Conservation (phyloP, 2,113 vertebrate species). For the Peromyscus californicus region DNA sequence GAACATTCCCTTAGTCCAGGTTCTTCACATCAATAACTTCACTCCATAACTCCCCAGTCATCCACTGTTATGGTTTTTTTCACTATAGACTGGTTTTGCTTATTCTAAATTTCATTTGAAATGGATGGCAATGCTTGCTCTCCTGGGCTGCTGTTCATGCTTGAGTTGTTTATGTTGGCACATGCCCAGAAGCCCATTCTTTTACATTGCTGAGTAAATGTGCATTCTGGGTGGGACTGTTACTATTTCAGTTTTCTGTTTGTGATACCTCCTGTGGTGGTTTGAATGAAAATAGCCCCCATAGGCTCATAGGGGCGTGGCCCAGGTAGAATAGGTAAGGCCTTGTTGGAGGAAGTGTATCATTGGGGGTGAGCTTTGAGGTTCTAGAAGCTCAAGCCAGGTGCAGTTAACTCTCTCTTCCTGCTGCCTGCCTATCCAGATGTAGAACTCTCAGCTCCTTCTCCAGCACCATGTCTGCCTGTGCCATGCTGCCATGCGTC, state of each 20-base stretch:
- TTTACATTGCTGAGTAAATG: neutral
- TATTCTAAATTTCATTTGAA: neutral
- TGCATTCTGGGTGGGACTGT: neutral
- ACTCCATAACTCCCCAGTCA: neutral
- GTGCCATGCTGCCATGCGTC: neutral
- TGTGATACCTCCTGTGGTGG: neutral
- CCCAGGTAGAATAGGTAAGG: neutral
- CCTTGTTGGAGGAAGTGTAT: neutral
- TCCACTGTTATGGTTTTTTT: neutral
- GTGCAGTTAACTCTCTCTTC: too few species aligned
- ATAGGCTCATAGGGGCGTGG: neutral
- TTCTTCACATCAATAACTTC: neutral
- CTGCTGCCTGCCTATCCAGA: too few species aligned
- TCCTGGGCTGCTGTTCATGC: neutral
- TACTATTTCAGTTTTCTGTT: neutral
- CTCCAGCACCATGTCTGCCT: neutral
- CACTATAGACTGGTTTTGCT: neutral
- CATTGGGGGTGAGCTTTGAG: neutral
- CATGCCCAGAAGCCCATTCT: neutral
- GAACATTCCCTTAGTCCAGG: neutral
- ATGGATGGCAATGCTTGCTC: neutral
- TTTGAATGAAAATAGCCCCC: neutral
- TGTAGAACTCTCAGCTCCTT: too few species aligned
- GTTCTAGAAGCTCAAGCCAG: neutral
- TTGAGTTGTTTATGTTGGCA: neutral